Base-by-base conservation (phyloP, 2,113 vertebrate species). In the Microtus pennsylvanicus region DNA sequence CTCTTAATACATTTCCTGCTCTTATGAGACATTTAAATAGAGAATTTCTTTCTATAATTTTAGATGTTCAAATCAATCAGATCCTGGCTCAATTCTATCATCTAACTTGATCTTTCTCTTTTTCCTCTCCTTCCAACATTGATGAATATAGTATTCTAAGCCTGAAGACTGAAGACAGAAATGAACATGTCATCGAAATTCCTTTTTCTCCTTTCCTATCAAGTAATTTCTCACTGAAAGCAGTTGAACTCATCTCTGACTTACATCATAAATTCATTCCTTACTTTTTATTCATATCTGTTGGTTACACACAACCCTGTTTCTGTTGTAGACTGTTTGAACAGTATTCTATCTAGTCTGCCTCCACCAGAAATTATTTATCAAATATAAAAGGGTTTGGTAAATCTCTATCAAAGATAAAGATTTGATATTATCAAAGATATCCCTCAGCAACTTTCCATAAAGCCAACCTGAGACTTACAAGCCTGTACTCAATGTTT, bases 11-110 rank as follows among this genome's bases (percentile, higher is more conserved):
- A 55, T 87, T 76, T 74, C n/a, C 45, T 52, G 21, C 21, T 91
- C 35, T 75, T 96, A 69, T 87, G 75, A 96, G 14, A 52, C 17
- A 89, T 82, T 90, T 87, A 87, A 63, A 75, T 70, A 26, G 74
- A 76, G 35, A 6, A 90, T 11, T 3, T 80, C 0, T 2, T 33
- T 91, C 47, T 55, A 75, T n/a, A 75, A 70, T 52, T 90, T 47
- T 42, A 5, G 11, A 45, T 76, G 52, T 63, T 12, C n/a, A 45
- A 76, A 3, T 30, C 28, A 61, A 63, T 21, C 9, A 35, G 38
- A n/a, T 61, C 74, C 2, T 81, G 93, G 42, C 11, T 55, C 28
- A 67, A 4, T 2, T 17, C 11, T 7, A 8, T 67, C 13, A 33
- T 50, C 45, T 52, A 69, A 88, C 13, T 52, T 72, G 6, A 7